Base-by-base conservation (phyloP, 2,797 vertebrate species). In the Gallinago solitaria region DNA sequence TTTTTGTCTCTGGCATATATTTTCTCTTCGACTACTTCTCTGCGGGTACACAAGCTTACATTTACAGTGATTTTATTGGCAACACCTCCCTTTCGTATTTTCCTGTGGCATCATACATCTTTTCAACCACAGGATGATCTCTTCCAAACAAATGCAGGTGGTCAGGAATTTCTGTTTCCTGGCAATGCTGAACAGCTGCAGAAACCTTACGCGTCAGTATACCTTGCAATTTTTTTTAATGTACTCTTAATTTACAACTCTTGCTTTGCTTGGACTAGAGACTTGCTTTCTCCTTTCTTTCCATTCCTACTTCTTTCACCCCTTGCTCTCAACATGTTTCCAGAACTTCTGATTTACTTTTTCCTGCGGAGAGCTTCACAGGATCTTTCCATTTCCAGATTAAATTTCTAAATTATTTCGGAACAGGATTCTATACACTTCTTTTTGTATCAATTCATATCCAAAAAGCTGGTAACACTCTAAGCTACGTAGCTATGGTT, bases 121-220 rank as follows among this genome's bases (percentile, higher is more conserved):
- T 93, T 83, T 53, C 47, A 90, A 74, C 59, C 91, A 87, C 83
- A 90, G 60, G 75, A 93, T 35, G 43, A 86, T 61, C 80, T 67
- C 70, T 65, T 90, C 70, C 90, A 92, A 64, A 76, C 61, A 94
- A 87, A 95, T 0, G 18, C 89, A 96, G 90, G 91, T 91, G 83
- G 96, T 89, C 90, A 96, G 64, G 84, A 94, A 89, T 92, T 90
- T 83, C 43, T 89, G 67, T 75, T 84, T 94, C 92, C 92, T 95
- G 86, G 93, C 91, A 95, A 48, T 59, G n/a, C 69, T 28, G 24
- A 88, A 64, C 70, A 91, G 75, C 85, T 90, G 83, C 68, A 93
- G 83, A 96, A 93, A 89, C 53, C 37, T 79, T 45, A 92, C 25
- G 19, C 53, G 83, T 79, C 33, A 53, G 59, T 53, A 51, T 16